Conservation (phyloP, 1,140 invertebrate species). For the Conus ventricosus region DNA sequence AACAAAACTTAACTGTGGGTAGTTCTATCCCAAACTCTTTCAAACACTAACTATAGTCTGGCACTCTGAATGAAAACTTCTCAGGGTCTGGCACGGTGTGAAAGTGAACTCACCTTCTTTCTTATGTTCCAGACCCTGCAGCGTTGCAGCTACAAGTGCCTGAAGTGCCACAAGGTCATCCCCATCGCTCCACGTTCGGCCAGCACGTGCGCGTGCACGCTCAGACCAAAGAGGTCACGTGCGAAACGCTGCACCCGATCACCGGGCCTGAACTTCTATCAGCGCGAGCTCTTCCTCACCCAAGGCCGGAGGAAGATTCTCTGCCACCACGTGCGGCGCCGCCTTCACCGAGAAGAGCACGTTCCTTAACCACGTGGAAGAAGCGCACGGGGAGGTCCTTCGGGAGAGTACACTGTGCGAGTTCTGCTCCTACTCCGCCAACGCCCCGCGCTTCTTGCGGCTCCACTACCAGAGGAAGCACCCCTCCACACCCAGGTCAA, state of each 20-base stretch:
- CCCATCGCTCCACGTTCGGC: not conserved
- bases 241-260: not conserved
- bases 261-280: not conserved
- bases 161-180: not conserved
- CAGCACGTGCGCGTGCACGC: not conserved
- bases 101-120: not conserved
- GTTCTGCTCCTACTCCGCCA: constrained; percentile 18
- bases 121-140: not conserved
- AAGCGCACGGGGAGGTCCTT: not conserved
- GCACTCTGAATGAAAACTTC: no score
- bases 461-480: not conserved
- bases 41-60: no score
- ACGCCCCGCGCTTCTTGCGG: not conserved
- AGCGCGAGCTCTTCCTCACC: not conserved
- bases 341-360: constrained; percentile 16
- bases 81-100: no score
- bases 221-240: not conserved
- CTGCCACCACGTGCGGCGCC: constrained; percentile 26
- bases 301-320: not conserved
- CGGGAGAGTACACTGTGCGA: not conserved
- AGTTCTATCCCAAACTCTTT: no score
- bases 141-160: not conserved
- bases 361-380: not conserved
- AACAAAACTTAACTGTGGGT: no score
- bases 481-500: not conserved